Evolutionary conservation across 1,140 invertebrate genomes (phyloP), one percentile per base, ranked within the genome.

Genomic region (Drosophila persimilis): DNA sequence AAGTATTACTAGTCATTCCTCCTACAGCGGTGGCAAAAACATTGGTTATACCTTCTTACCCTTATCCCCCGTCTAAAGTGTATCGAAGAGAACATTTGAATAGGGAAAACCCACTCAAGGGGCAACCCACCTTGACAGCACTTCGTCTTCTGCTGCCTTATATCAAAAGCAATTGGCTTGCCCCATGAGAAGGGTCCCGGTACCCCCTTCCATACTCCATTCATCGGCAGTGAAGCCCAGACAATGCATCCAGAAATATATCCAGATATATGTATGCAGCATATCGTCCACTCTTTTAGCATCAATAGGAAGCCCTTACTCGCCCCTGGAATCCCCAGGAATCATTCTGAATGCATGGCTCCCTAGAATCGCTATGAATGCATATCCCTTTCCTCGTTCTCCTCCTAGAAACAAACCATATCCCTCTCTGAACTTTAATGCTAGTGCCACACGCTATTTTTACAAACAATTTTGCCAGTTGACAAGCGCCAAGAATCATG

Each of bases 401-500:
- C 35, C 35, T 3, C 9, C 35, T 4, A 39, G 35, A 11, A 39
- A 11, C 9, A 11, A 39, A 39, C 11, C 35, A 5, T 39, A 11
- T 11, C 11, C 35, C 35, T 13, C 11, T 39, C 11, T 11, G 3
- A 39, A 51, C 47, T 67, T 76, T 86, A 80, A 77, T 77, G 83
- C 81, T 73, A 77, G 59, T 81, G 81, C 81, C 81, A 86, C 81
- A 85, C 81, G 74, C 81, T 86, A 88, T 86, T 83, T 86, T 86
- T 88, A 86, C 72, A 88, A 85, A 86, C 83, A 88, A 81, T 88
- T 88, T 78, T 81, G 81, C 83, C 64, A 86, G 81, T 86, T 85
- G 81, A 85, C 81, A 86, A 77, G 81, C 59, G 35, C 35, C 35
- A 39, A 39, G 35, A 62, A 88, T 80, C 65, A 64, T 60, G 81